phyloP scores from a whole-genome alignment of 2,113 vertebrate species.

The Cryptotis parvus region DNA sequence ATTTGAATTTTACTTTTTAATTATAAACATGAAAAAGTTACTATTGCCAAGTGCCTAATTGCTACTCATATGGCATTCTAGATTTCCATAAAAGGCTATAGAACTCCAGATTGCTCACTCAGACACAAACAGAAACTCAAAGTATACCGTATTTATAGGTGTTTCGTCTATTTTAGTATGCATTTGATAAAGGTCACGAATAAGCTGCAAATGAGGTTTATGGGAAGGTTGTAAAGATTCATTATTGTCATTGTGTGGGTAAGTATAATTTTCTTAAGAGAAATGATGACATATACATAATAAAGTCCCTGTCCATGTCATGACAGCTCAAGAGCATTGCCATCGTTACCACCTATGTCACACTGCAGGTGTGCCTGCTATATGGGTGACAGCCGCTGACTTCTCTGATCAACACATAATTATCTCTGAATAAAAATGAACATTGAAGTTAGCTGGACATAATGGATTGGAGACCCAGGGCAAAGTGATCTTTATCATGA shows the following conservation, averaged over 20 bases:
- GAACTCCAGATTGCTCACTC: background rate
- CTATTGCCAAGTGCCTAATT: slow-evolving; percentile 64
- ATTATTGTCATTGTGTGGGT: slow-evolving; percentile 92
- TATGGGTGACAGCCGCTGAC: slow-evolving; percentile 91
- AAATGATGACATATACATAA: slow-evolving; percentile 92
- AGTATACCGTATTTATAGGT: slow-evolving; percentile 54
- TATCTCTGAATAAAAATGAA: slow-evolving; percentile 92
- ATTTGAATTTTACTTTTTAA: slow-evolving; percentile 79
- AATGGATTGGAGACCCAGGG: slow-evolving; percentile 93
- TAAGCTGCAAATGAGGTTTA: slow-evolving; percentile 86
- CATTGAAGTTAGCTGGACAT: slow-evolving; percentile 88
- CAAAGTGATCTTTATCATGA: slow-evolving; percentile 87
- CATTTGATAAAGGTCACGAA: slow-evolving; percentile 88
- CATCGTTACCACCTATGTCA: slow-evolving; percentile 92
- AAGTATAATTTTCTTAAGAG: slow-evolving; percentile 91
- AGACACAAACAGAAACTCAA: slow-evolving; percentile 21
- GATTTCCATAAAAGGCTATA: slow-evolving; percentile 65
- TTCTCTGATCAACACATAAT: slow-evolving; percentile 93
- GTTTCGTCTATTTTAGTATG: slow-evolving; percentile 68
- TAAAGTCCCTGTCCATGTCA: slow-evolving; percentile 91
- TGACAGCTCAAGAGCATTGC: slow-evolving; percentile 91
- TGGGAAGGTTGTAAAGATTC: slow-evolving; percentile 91
- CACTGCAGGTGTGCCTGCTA: slow-evolving; percentile 90
- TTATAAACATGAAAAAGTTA: slow-evolving; percentile 73
- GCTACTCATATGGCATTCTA: slow-evolving; percentile 74